Conservation (phyloP, 2,888 invertebrate genomes). For the Cephalotes varians region DNA sequence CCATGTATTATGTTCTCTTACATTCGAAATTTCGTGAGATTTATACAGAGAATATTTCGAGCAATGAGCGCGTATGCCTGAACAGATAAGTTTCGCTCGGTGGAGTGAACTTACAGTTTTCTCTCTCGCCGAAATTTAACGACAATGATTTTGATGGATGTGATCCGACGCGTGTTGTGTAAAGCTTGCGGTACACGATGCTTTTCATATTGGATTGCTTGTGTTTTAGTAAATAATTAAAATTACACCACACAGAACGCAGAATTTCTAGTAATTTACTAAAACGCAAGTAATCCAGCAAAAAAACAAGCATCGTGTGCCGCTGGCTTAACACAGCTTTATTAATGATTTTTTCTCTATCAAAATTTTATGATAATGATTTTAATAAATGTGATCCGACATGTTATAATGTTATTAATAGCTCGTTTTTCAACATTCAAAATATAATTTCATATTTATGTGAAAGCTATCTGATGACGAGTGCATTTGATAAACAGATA, state of each 20-base stretch:
- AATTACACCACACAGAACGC: too few relatives aligned
- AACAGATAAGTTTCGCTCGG: not conserved
- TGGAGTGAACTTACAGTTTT: not conserved
- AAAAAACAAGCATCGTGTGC: too few relatives aligned
- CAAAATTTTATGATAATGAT: not conserved
- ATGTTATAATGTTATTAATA: not conserved
- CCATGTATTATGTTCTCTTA: slow-evolving; percentile 9
- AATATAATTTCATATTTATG: too few relatives aligned
- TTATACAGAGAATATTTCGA: slow-evolving; percentile 20
- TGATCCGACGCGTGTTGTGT: not conserved
- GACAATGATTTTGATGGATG: not conserved
- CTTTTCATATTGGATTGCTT: too few relatives aligned
- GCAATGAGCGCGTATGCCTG: not conserved
- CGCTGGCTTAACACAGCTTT: not conserved
- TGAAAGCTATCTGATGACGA: too few relatives aligned
- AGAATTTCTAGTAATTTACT: too few relatives aligned
- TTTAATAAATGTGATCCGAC: not conserved
- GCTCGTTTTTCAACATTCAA: not conserved
- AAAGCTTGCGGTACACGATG: too few relatives aligned
- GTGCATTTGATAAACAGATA: too few relatives aligned
- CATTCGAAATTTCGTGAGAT: slow-evolving; percentile 34
- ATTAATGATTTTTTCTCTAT: slow-evolving; percentile 9
- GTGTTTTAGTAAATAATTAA: too few relatives aligned
- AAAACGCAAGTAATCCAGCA: too few relatives aligned
- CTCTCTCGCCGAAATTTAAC: not conserved